Evolutionary conservation across 1,140 invertebrate species (phyloP), one percentile per base, ranked within the genome.

Genomic region (Drosophila ambigua): DNA sequence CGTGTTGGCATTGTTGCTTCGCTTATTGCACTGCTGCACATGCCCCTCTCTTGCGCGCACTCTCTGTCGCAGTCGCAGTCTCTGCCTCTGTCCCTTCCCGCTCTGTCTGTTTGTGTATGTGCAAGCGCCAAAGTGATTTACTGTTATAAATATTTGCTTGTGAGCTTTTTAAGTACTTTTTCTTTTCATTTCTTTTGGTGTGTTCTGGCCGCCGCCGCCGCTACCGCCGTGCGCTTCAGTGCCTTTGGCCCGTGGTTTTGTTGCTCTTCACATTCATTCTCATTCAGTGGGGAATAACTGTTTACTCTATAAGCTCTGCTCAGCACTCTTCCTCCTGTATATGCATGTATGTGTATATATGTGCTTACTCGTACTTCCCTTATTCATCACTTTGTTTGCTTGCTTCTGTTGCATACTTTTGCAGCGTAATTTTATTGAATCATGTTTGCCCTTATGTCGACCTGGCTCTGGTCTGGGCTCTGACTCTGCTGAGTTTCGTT

Each of bases 121-220:
- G 64, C 81, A 71, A 87, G 83, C 83, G 76, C 83, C 80, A 87
- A 87, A 87, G 83, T 87, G 83, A 87, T 87, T 87, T 87, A 87
- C 83, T 87, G 79, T 87, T 87, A 87, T 87, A 88, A 87, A 87
- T 87, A 87, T 87, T 87, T 87, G 83, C 79, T 88, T 67, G 79
- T 88, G 79, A 87, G 83, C 83, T 87, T 83, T 89, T 88, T 87
- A 87, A 87, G 83, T 88, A 89, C 83, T 87, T 85, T 84, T 85
- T 87, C 83, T 77, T 87, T 71, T 79, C 65, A 31, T 49, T 69
- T 58, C 67, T 66, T 71, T 71, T 58, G 67, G 35, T 66, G 65
- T 58, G 43, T 60, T 52, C 64, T 51, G 15, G 46, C 11, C 53
- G 57, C 51, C 57, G 26, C 26, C 20, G 26, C 26, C 26, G 51